Conservation (phyloP, 2,797 vertebrate genomes). For the Orestias chungarensis region DNA sequence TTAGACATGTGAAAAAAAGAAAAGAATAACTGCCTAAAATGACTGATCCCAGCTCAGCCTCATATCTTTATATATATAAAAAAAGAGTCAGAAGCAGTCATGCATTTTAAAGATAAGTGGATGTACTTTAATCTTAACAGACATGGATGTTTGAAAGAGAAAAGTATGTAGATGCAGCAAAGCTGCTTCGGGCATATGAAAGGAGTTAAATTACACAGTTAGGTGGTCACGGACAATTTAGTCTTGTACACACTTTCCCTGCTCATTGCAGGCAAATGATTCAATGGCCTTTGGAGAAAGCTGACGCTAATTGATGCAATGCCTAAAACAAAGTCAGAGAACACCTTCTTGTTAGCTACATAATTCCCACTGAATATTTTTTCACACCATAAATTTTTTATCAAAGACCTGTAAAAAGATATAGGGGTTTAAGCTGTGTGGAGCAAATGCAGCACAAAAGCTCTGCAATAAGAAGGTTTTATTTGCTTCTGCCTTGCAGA, state of each 20-base stretch:
- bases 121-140: slow-evolving; percentile 28
- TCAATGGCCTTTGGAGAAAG: slow-evolving; percentile 39
- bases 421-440: slow-evolving; percentile 41
- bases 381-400: slow-evolving; percentile 50
- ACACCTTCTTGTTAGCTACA: slow-evolving; percentile 34
- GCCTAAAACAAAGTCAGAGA: slow-evolving; percentile 48
- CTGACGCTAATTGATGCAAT: slow-evolving; percentile 48
- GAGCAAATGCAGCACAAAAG: slow-evolving; percentile 35
- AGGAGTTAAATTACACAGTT: slow-evolving; percentile 42
- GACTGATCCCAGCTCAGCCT: slow-evolving; percentile 18
- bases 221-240: slow-evolving; percentile 44
- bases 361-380: slow-evolving; percentile 34
- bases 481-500: background rate
- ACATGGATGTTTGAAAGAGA: slow-evolving; percentile 19
- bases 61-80: slow-evolving; percentile 2
- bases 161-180: slow-evolving; percentile 24
- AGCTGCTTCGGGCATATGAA: slow-evolving; percentile 23
- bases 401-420: slow-evolving; percentile 39
- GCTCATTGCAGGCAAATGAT: slow-evolving; percentile 43
- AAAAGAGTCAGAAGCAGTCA: slow-evolving; percentile 8
- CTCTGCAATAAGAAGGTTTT: slow-evolving; percentile 36
- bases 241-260: slow-evolving; percentile 22
- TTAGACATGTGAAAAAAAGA: slow-evolving; percentile 23
- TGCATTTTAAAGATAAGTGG: slow-evolving; percentile 27
- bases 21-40: slow-evolving; percentile 16